A percentile compares a stretch with the other conserved stretches of the same genome.
phyloP scores from a whole-genome alignment of 2,113 vertebrate genomes.

The Setophaga kirtlandii region DNA sequence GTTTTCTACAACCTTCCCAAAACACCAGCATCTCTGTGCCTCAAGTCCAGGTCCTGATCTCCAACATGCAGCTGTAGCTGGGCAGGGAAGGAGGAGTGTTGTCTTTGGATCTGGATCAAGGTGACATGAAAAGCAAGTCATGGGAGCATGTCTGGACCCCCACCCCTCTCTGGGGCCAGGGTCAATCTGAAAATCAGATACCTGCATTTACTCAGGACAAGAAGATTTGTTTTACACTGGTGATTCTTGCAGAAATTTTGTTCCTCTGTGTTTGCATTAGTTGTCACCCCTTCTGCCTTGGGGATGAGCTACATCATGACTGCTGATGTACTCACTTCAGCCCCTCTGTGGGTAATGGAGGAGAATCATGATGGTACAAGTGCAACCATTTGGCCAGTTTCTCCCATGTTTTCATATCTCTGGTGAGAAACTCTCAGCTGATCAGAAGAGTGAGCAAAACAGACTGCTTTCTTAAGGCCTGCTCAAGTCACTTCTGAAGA shows the following conservation, averaged over 20 bases:
- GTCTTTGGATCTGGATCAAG: not conserved
- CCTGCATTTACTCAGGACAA: not conserved
- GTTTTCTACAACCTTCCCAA: not conserved
- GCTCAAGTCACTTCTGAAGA: not conserved
- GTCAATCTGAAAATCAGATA: not conserved
- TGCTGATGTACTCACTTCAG: not conserved
- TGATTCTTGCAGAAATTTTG: not conserved
- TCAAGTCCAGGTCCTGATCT: not conserved
- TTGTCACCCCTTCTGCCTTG: not conserved
- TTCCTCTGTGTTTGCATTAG: not conserved
- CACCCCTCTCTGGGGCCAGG: not conserved
- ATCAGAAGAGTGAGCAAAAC: not conserved
- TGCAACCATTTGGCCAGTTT: fast-evolving
- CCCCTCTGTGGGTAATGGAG: too few species aligned
- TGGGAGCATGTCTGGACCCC: fast-evolving
- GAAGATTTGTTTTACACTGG: not conserved
- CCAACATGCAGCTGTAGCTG: fast-evolving
- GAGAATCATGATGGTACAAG: not conserved
- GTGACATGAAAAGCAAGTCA: not conserved
- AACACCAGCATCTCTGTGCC: not conserved
- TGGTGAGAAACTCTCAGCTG: not conserved
- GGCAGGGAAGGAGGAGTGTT: not conserved
- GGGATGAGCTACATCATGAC: not conserved
- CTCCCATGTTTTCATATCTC: fast-evolving
- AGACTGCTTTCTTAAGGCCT: not conserved